Base-by-base conservation (phyloP, 2,113 vertebrate species). In the Crypturellus undulatus region DNA sequence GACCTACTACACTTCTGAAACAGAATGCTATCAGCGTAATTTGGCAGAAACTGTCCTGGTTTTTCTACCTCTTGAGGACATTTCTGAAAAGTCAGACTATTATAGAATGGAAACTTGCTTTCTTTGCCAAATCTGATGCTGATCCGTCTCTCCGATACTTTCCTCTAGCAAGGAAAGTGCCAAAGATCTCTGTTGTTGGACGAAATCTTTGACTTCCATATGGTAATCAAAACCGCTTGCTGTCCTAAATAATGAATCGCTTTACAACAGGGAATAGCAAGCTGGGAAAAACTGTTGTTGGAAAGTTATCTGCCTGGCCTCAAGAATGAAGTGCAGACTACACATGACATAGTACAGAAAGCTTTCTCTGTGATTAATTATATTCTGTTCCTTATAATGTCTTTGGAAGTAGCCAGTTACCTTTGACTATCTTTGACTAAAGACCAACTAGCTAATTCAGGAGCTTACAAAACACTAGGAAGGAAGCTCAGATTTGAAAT, bases 161-260 rank as follows among this genome's bases (percentile, higher is more conserved):
- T 60, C 16, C 26, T 79, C 62, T 40, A 83, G 12, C 45, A 89
- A 18, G 24, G 24, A 67, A 89, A 58, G 58, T 58, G 63, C 72
- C 63, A 65, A 73, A 91, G 49, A 4, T 81, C n/a, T 93, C 71
- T 34, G 3, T 38, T 40, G 26, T 62, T 79, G 62, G 72, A 70
- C 34, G 45, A 40, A 82, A 71, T 67, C 24, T 86, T 70, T 5
- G 3, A 62, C 73, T 65, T 80, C 68, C 68, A 45, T 51, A 76
- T 60, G 51, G 68, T 90, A 94, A 79, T 84, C 51, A 76, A 87
- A 94, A 65, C 38, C 51, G 79, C 22, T 90, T 75, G 42, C 36
- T 86, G 42, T 79, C 72, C 51, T 86, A 64, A 78, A 59, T 58
- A 69, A 81, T 8, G 13, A 86, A 34, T 22, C 11, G 49, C 4